Evolutionary conservation across 2,113 vertebrate genomes (phyloP).

Genomic region (Indri indri): DNA sequence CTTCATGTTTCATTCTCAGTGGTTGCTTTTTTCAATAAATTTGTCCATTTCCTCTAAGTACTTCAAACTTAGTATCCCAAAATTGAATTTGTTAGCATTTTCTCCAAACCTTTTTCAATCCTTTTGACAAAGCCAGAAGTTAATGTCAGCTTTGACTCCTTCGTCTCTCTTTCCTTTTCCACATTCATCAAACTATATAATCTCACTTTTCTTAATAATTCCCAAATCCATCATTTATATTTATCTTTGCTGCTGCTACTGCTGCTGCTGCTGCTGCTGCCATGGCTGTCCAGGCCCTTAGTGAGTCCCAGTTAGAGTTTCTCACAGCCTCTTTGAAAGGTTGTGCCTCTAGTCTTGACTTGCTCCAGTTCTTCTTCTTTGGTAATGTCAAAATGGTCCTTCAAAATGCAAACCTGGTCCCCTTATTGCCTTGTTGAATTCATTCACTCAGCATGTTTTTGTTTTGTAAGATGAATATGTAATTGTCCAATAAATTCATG

Average conservation of each 20-base stretch:
- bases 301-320: neutral
- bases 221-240: neutral
- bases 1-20: neutral
- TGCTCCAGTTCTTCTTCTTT: neutral
- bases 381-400: neutral
- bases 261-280: neutral
- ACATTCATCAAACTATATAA: fast-evolving
- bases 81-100: neutral
- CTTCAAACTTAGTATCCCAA: neutral
- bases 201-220: neutral
- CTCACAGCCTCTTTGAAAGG: neutral
- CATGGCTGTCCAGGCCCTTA: neutral
- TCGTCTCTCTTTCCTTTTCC: neutral
- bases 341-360: neutral
- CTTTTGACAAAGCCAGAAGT: neutral
- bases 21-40: neutral
- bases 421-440: neutral
- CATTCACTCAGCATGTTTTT: neutral
- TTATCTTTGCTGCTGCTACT: neutral
- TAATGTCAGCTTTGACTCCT: fast-evolving
- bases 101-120: neutral
- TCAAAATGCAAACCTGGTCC: too few relatives aligned
- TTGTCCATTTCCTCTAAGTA: neutral
- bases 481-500: neutral
- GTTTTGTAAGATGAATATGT: neutral